Conservation (phyloP, 1,140 invertebrate species). For the Anastrepha obliqua region DNA sequence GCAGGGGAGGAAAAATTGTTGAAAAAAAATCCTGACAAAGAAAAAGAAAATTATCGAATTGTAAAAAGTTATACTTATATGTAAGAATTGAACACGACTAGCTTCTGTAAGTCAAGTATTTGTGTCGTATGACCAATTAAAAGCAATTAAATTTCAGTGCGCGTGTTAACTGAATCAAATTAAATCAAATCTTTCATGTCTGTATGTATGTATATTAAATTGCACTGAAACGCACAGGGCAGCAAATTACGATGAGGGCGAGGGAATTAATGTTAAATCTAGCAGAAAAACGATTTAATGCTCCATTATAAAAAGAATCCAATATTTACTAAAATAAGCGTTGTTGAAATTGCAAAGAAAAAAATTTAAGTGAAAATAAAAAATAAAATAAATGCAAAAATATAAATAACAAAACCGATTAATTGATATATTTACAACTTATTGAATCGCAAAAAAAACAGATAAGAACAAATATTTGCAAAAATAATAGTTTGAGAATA, state of each 20-base stretch:
- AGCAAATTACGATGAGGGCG: neutral
- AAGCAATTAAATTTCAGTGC: neutral
- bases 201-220: neutral
- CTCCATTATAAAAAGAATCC: neutral
- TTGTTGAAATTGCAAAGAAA: constrained; percentile 34
- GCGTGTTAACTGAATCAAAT: neutral
- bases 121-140: neutral
- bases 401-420: neutral
- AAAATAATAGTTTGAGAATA: neutral
- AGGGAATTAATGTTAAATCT: neutral
- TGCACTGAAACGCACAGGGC: neutral
- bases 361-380: neutral
- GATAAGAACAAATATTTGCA: neutral
- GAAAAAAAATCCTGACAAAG: neutral
- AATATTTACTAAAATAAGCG: constrained; percentile 33
- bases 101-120: neutral
- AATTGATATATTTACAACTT: constrained; percentile 42
- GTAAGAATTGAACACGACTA: neutral
- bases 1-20: neutral
- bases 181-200: neutral
- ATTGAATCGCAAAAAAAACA: neutral
- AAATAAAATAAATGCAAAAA: constrained; percentile 13
- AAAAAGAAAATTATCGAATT: neutral
- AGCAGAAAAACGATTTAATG: neutral
- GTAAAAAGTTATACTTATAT: neutral